Conservation (phyloP, 2,113 vertebrate species). For the Myiozetetes cayanensis region DNA sequence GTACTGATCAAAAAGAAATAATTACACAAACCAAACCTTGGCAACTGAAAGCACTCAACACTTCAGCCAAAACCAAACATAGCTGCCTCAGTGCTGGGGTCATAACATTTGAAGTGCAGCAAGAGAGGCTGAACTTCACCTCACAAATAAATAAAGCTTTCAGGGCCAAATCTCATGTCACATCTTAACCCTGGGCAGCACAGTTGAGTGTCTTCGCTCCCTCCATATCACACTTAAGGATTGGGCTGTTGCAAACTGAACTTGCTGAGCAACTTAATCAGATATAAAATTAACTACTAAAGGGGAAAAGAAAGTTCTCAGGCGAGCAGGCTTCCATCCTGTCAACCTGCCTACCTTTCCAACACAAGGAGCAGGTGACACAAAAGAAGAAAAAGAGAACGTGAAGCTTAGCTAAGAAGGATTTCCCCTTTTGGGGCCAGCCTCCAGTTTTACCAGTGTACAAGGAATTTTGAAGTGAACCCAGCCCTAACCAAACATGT, state of each 20-base stretch:
- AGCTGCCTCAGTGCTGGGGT: neutral
- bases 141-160: slow-evolving; percentile 2
- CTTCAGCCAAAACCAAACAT: neutral
- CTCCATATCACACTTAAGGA: neutral
- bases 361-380: neutral
- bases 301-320: neutral
- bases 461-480: neutral
- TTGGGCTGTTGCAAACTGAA: neutral
- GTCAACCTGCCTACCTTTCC: neutral
- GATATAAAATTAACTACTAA: slow-evolving; percentile 7
- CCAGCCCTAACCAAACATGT: neutral
- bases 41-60: neutral
- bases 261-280: slow-evolving; percentile 7
- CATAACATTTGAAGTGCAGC: neutral
- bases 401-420: neutral
- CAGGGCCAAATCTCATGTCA: neutral
- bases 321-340: neutral
- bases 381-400: neutral
- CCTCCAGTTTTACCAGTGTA: neutral
- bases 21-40: neutral
- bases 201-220: neutral
- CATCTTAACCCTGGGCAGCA: slow-evolving; percentile 6
- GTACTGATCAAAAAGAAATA: neutral
- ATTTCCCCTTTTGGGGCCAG: neutral
- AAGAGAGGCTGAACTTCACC: neutral